Conservation (phyloP, 2,888 invertebrate genomes). For the Amblyteles armatorius region DNA sequence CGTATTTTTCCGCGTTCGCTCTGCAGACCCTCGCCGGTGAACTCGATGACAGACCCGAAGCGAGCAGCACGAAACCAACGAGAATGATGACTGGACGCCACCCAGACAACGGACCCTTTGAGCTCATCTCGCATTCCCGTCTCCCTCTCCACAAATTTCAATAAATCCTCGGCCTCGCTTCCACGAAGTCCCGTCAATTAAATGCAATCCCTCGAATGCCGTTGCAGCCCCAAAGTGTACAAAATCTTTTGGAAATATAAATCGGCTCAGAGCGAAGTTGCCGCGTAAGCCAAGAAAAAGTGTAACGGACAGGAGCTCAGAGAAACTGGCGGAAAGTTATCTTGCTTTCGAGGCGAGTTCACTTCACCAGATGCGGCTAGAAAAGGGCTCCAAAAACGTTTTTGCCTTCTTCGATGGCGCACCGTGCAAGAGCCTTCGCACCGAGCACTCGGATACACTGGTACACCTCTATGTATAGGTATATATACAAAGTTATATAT, state of each 20-base stretch:
- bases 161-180: neutral
- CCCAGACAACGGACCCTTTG: neutral
- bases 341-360: constrained; percentile 36
- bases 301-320: neutral
- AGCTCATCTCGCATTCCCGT: neutral
- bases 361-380: constrained; percentile 28
- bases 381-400: constrained; percentile 39
- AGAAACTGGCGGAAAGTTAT: constrained; percentile 1
- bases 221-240: neutral
- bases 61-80: constrained; percentile 1
- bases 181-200: neutral
- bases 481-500: neutral
- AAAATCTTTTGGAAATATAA: neutral
- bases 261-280: neutral
- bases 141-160: neutral
- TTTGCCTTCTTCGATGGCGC: constrained; percentile 31
- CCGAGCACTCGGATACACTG: constrained; percentile 10
- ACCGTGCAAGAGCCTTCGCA: constrained; percentile 32
- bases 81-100: neutral
- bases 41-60: neutral
- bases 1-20: neutral
- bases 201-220: neutral
- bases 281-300: neutral
- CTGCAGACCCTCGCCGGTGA: neutral
- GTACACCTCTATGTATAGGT: neutral